phyloP scores from a whole-genome alignment of 2,888 invertebrate species.

The Odontomyia ornata region DNA sequence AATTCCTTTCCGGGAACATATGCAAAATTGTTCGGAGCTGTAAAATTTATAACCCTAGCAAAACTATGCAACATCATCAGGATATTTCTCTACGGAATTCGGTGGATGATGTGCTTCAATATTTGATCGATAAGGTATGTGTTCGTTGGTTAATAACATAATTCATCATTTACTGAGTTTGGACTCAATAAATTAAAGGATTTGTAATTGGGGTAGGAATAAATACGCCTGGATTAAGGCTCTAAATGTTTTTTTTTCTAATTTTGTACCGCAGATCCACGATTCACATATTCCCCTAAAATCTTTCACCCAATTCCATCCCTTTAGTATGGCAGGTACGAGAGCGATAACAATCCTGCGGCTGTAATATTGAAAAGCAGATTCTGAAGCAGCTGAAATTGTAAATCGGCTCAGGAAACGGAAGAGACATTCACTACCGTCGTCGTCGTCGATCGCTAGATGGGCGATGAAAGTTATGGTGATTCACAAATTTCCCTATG shows the following conservation, averaged over 20 bases:
- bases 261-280: no score
- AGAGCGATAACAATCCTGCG: neutral
- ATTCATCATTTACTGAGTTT: no score
- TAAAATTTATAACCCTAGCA: neutral
- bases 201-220: no score
- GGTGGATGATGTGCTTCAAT: no score
- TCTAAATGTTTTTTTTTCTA: no score
- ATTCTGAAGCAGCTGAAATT: constrained; percentile 22
- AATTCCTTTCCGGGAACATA: neutral
- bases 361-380: constrained; percentile 19
- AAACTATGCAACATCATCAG: neutral
- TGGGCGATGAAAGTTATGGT: constrained; percentile 9
- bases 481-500: constrained; percentile 17
- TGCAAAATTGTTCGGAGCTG: neutral
- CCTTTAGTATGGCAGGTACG: neutral
- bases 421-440: neutral
- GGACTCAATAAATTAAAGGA: no score
- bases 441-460: no score
- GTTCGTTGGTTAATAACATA: no score
- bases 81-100: no score
- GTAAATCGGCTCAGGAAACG: constrained; percentile 25
- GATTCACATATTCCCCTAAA: neutral
- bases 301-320: neutral
- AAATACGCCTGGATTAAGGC: no score
- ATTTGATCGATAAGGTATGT: no score